Conservation (phyloP, 2,888 invertebrate genomes). For the Lithophane socia region DNA sequence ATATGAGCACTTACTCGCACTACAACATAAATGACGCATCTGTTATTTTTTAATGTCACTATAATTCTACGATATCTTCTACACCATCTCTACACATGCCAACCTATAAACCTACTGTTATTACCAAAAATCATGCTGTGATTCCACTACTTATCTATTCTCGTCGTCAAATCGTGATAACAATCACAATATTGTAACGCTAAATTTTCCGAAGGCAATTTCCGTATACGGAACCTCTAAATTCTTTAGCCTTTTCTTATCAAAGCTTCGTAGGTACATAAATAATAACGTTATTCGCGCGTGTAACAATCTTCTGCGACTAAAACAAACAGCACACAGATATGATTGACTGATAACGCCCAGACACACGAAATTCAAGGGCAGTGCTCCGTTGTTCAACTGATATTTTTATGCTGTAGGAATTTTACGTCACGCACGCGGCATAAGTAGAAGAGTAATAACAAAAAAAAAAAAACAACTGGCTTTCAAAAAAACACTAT, state of each 20-base stretch:
- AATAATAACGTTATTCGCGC: background rate
- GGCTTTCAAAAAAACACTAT: no score
- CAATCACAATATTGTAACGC: background rate
- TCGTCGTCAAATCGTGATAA: conserved; percentile 1
- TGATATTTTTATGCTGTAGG: conserved; percentile 19
- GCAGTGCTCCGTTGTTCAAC: conserved; percentile 3
- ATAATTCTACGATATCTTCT: background rate
- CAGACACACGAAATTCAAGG: conserved; percentile 21
- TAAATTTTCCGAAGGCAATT: conserved; percentile 11
- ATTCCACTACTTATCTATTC: background rate
- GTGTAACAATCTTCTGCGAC: conserved; percentile 20
- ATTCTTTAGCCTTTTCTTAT: conserved; percentile 9
- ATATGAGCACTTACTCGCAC: no score
- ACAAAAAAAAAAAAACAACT: no score
- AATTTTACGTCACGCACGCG: background rate
- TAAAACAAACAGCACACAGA: conserved; percentile 23
- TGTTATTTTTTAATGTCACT: background rate
- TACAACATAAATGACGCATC: background rate
- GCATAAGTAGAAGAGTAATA: no score
- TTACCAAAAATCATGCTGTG: background rate
- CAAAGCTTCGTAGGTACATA: background rate
- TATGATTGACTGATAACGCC: conserved; percentile 19
- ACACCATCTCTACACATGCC: background rate
- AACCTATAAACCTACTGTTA: background rate
- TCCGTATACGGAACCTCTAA: background rate